A percentile compares a stretch with the other conserved stretches of the same genome.
Conservation (phyloP, 92 coral and sea anemone genomes). For the Epizoanthus illoricatus region DNA sequence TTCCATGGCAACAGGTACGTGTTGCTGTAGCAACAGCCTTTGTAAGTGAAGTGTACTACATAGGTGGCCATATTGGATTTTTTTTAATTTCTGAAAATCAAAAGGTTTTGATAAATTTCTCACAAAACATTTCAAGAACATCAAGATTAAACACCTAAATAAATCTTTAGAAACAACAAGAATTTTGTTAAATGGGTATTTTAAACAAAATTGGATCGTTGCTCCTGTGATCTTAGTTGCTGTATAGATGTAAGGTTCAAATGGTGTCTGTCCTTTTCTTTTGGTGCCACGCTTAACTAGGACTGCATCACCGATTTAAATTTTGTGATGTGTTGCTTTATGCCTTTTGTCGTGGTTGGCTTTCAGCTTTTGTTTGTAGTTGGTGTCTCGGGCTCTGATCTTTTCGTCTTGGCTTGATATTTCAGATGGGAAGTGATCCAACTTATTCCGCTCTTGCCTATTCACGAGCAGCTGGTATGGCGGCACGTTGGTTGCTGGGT, state of each 20-base stretch:
- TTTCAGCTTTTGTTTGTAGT: slow-evolving; percentile 50
- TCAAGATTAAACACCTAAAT: too few species aligned
- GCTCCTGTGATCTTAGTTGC: slow-evolving; percentile 35
- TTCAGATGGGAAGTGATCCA: slow-evolving; percentile 65
- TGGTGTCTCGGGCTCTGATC: slow-evolving; percentile 48
- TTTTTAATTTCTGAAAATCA: too few species aligned
- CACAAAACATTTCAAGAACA: too few species aligned
- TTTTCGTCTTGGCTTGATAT: slow-evolving; percentile 38
- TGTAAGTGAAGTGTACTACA: too few species aligned
- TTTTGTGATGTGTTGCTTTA: slow-evolving; percentile 41
- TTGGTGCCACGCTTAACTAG: slow-evolving; percentile 56
- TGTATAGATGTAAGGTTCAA: slow-evolving; percentile 44
- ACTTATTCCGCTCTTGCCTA: slow-evolving; percentile 40
- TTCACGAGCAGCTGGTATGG: slow-evolving; percentile 55
- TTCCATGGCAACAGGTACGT: too few species aligned
- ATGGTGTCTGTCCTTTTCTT: slow-evolving; percentile 59
- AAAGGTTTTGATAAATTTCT: too few species aligned
- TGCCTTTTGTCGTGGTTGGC: slow-evolving; percentile 59
- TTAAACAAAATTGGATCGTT: slow-evolving; percentile 25
- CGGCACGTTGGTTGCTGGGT: slow-evolving; percentile 57
- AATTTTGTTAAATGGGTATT: too few species aligned
- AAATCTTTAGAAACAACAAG: too few species aligned
- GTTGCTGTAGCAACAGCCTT: too few species aligned
- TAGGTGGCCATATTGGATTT: too few species aligned
- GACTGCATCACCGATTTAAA: slow-evolving; percentile 62